Conservation (phyloP, 2,113 vertebrate species). For the Rhipidura dahli region DNA sequence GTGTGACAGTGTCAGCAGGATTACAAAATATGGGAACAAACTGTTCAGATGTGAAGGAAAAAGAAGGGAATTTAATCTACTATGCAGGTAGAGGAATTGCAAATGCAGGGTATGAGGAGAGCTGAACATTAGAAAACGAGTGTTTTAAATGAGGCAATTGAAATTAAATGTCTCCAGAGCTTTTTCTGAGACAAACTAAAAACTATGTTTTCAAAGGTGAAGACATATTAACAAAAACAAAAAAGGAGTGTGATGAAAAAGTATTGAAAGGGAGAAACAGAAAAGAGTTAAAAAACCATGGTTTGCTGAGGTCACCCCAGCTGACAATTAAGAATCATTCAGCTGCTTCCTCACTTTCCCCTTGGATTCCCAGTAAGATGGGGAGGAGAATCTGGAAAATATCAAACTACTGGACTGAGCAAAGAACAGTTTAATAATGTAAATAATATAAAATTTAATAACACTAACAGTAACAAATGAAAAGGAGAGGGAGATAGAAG, state of each 20-base stretch:
- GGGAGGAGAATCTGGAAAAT: background rate
- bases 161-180: background rate
- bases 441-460: background rate
- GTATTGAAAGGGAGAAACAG: background rate
- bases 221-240: background rate
- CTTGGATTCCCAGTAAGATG: background rate
- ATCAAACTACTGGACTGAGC: background rate
- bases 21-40: background rate
- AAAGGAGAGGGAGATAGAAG: background rate
- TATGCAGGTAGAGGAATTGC: background rate
- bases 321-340: background rate
- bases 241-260: background rate
- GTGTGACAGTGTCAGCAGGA: background rate
- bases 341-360: background rate
- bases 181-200: background rate
- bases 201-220: background rate
- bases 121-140: no score
- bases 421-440: background rate
- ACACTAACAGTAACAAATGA: background rate
- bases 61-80: background rate
- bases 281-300: background rate
- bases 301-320: background rate
- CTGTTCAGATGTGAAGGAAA: background rate
- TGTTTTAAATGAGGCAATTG: background rate
- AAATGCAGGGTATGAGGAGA: background rate